These are phyloP conservation scores for Nerophis ophidion DNA, from an alignment of 2,113 vertebrate species.

Conservation along the genomic window DNA sequence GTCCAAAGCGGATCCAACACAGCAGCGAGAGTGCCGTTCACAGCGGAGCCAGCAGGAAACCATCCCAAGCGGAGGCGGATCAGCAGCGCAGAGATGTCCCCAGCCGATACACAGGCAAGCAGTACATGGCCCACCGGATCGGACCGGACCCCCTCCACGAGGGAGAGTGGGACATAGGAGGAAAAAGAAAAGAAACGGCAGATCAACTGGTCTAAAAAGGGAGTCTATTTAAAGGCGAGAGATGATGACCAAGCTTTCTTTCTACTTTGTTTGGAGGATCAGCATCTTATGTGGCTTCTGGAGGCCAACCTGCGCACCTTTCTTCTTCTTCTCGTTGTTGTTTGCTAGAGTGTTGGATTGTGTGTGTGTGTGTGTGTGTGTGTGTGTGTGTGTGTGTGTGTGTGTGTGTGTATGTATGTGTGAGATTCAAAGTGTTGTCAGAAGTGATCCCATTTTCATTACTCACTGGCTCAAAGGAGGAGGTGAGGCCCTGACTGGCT, in stretches of 20 bases:
- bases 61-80: too few relatives aligned
- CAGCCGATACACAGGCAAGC: too few relatives aligned
- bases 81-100: too few relatives aligned
- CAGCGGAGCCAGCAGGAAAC: too few relatives aligned
- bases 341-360: conserved; percentile 16
- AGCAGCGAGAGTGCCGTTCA: too few relatives aligned
- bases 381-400: conserved; percentile 37
- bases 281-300: conserved; percentile 17
- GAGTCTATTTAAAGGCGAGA: too few relatives aligned
- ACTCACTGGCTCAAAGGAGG: conserved; percentile 73
- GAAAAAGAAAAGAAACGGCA: too few relatives aligned
- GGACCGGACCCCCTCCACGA: too few relatives aligned
- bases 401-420: conserved; percentile 35
- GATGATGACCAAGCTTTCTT: background rate
- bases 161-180: too few relatives aligned
- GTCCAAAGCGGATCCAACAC: too few relatives aligned
- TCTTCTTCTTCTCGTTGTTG: conserved; percentile 5
- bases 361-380: conserved; percentile 42
- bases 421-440: conserved; percentile 65
- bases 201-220: too few relatives aligned
- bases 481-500: conserved; percentile 65
- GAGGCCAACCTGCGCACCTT: conserved; percentile 17
- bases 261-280: background rate
- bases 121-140: too few relatives aligned
- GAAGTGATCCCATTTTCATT: conserved; percentile 75